Conservation (phyloP, 1,140 invertebrate species). For the Drosophila persimilis region DNA sequence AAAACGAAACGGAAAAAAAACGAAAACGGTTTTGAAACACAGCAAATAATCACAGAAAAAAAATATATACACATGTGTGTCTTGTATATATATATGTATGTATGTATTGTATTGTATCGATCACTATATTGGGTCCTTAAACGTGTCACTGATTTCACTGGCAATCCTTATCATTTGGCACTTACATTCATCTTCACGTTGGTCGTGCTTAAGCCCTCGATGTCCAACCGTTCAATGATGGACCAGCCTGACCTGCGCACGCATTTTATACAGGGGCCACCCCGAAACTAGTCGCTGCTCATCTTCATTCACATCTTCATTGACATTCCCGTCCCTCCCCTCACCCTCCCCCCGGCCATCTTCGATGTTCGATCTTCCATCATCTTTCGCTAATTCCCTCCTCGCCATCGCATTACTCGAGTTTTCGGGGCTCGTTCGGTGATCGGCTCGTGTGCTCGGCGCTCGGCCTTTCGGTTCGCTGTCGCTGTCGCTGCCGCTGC, state of each 20-base stretch:
- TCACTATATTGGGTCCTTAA: too few relatives aligned
- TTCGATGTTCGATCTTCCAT: background rate
- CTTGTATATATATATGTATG: too few relatives aligned
- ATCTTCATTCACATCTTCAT: conserved; percentile 41
- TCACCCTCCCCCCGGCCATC: too few relatives aligned
- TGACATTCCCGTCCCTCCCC: conserved; percentile 15
- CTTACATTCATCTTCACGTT: conserved; percentile 81
- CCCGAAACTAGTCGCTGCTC: conserved; percentile 47
- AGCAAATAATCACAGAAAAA: conserved; percentile 24
- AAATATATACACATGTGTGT: background rate
- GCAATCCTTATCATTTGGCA: conserved; percentile 41
- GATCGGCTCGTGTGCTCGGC: too few relatives aligned
- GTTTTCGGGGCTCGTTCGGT: too few relatives aligned
- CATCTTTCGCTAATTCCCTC: conserved; percentile 30
- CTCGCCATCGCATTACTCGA: too few relatives aligned
- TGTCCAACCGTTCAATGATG: conserved; percentile 82
- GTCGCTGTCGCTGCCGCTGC: background rate
- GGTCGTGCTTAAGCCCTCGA: conserved; percentile 79
- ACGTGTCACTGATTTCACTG: conserved; percentile 3
- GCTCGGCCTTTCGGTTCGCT: conserved; percentile 9
- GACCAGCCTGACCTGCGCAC: conserved; percentile 59
- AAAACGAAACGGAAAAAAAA: conserved; percentile 22
- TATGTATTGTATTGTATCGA: background rate
- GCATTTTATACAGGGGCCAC: conserved; percentile 72
- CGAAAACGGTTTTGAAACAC: background rate